Evolutionary conservation across 2,888 invertebrate species (phyloP), one percentile per base, ranked within the genome.

Genomic region (Calameuta pallipes): DNA sequence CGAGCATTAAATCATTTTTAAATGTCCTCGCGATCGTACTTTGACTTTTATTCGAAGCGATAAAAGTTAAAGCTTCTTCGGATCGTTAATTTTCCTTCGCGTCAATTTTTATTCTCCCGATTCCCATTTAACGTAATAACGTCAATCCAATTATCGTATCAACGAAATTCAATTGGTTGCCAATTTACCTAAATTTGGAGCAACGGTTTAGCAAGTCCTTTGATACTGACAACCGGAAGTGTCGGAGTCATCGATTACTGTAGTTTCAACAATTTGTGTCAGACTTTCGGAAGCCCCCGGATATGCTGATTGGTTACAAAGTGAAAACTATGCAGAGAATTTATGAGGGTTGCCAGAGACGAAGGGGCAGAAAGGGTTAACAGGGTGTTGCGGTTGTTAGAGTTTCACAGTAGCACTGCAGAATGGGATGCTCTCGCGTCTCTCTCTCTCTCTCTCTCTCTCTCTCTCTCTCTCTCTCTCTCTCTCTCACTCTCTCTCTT

Each of bases 1-100:
- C 82, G 79, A 68, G 81, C 84, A 88, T 87, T 88, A 86, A 89
- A 88, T 87, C 89, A 89, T 89, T 89, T 88, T 87, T 87, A 85
- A 87, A 87, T 84, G 85, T 86, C 82, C 84, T 82, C 84, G 78
- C 82, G 83, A 87, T 84, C 83, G 80, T 80, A 79, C 80, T 81
- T 80, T 81, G 85, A 87, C 85, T 87, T 86, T 87, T 83, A 87
- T 85, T 84, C 81, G 80, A 56, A 80, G 80, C 82, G 82, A 85
- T 86, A 85, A 85, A 82, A 75, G 76, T 78, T 76, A 41, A 78
- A 78, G 78, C 76, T 73, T 71, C 56, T 36, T 68, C 35, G 69
- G 76, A 74, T 76, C 79, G 74, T 79, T 77, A 79, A 74, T 79
- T 74, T 69, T 35, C 23, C 36, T 36, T 34, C 31, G 71, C 71